Base-by-base conservation (phyloP, 2,888 invertebrate species). In the Autographa gamma region DNA sequence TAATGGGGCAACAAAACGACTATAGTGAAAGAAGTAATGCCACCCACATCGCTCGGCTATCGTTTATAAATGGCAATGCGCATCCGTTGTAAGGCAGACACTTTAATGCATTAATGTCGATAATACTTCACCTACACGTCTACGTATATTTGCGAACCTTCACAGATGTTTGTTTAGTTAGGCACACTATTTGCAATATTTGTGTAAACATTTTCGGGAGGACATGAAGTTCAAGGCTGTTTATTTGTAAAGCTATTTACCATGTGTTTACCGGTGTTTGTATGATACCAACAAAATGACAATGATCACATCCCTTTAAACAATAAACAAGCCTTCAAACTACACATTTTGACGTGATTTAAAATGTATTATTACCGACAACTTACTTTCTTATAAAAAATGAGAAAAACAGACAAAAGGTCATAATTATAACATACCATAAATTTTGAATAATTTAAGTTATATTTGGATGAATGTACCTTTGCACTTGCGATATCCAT, bases 401-500 rank as follows among this genome's bases (percentile, higher is more conserved):
- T 13, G 41, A 13, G 41, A 41, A 11, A 41, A 41, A 41, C 13
- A 13, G 13, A 3, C 11, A 41, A 41, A 41, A 41, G 0, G 25
- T 25, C 25, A 25, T 25, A 25, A 25, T 25, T 25, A 25, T 25
- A 25, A 25, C 25, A 25, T 25, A 25, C 1, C 3, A 25, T 25
- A 25, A 2, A 25, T 25, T 25, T 25, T 25, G 25, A 25, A 25
- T 25, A 25, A 25, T 25, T 25, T 25, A 25, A 25, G 25, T 25
- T 25, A 25, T 25, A 25, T 25, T 25, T 25, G 1, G 25, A 25
- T 25, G 43, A 5, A 34, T 31, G 48, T 95, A 93, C 93, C 96
- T 93, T 92, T 93, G 69, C 89, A 91, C 81, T 94, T 95, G 69
- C 88, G 90, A 74, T 96, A 95, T 82, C 95, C 92, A 80, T 95